Conservation (phyloP, 2,888 invertebrate species). For the Erebia aethiops region DNA sequence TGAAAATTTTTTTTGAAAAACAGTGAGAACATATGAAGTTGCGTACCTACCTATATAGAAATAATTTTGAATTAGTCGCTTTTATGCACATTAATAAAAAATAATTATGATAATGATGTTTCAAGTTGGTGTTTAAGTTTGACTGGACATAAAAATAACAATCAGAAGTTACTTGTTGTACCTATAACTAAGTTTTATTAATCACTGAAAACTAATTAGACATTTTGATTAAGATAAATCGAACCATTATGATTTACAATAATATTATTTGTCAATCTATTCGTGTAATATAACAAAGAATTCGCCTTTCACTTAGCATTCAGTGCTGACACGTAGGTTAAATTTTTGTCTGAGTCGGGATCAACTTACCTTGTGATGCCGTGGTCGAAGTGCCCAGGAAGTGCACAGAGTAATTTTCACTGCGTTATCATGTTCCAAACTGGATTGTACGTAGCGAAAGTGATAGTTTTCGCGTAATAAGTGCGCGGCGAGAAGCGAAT, state of each 20-base stretch:
- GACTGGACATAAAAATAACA: neutral
- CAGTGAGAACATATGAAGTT: neutral
- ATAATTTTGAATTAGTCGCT: neutral
- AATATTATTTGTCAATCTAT: constrained; percentile 57
- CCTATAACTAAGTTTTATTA: neutral
- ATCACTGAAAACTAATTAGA: neutral
- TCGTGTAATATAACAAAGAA: constrained; percentile 72
- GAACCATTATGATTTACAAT: constrained; percentile 25
- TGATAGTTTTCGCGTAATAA: constrained; percentile 60
- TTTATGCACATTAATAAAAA: neutral
- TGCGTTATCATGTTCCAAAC: constrained; percentile 60
- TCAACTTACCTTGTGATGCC: constrained; percentile 63
- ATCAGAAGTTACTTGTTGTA: neutral
- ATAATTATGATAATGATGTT: neutral
- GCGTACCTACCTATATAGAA: no score
- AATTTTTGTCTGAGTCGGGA: constrained; percentile 61
- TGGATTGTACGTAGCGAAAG: constrained; percentile 62
- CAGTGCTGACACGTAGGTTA: constrained; percentile 77
- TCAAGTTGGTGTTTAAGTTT: neutral
- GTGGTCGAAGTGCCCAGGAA: constrained; percentile 51
- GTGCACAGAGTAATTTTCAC: constrained; percentile 63
- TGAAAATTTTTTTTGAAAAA: neutral
- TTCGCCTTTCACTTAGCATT: constrained; percentile 79
- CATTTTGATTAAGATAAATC: neutral
- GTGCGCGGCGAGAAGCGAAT: constrained; percentile 48